A percentile compares a stretch with the other conserved stretches of the same genome.
Evolutionary conservation across 2,113 vertebrate genomes (phyloP).

Genomic region (Brachyhypopomus gauderio): DNA sequence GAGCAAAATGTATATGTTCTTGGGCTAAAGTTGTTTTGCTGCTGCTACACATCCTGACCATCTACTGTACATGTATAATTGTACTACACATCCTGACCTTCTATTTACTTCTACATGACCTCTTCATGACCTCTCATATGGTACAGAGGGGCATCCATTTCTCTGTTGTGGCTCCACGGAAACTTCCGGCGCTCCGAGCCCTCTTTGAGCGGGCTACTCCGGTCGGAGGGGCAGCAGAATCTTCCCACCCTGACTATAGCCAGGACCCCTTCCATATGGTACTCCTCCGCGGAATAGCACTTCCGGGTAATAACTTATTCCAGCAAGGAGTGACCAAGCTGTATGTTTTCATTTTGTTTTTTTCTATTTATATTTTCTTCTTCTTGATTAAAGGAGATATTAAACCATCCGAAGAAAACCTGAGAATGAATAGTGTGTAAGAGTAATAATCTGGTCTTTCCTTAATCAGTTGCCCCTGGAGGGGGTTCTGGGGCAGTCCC

Average conservation of each 20-base stretch:
- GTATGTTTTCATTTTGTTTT: background rate
- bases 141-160: conserved; percentile 87
- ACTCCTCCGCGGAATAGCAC: conserved; percentile 84
- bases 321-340: background rate
- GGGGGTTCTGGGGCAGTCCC: conserved; percentile 73
- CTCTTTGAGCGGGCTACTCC: conserved; percentile 85
- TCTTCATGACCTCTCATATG: background rate
- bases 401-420: too few species aligned
- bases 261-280: conserved; percentile 93
- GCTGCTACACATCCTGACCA: too few species aligned
- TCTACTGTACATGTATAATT: too few species aligned
- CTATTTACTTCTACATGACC: too few species aligned
- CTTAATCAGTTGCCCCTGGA: conserved; percentile 68
- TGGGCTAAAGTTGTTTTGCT: too few species aligned
- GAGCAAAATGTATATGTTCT: too few species aligned
- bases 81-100: too few species aligned
- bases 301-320: conserved; percentile 76
- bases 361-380: too few species aligned
- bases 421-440: too few species aligned
- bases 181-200: conserved; percentile 82
- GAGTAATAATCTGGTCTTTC: background rate
- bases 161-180: conserved; percentile 87
- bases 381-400: too few species aligned
- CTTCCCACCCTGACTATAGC: conserved; percentile 79
- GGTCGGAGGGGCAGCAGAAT: conserved; percentile 73